These are phyloP conservation scores for Crenuchus spilurus DNA, from an alignment of 2,797 vertebrate species.

Conservation along the genomic window DNA sequence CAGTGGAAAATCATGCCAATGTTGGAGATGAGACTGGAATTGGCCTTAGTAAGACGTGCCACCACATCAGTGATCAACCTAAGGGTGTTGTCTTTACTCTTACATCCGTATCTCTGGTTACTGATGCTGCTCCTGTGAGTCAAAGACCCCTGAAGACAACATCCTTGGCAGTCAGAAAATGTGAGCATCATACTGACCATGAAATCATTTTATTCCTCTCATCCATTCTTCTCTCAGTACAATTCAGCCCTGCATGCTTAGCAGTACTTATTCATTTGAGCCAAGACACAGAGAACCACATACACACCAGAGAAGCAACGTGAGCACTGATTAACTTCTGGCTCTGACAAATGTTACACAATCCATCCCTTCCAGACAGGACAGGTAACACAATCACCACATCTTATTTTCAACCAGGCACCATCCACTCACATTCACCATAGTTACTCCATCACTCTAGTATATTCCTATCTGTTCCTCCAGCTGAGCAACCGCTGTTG, in stretches of 20 bases:
- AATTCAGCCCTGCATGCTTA: slow-evolving; percentile 52
- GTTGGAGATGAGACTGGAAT: too few species aligned
- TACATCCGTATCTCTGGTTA: too few species aligned
- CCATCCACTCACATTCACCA: slow-evolving; percentile 43
- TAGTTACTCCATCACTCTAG: too few species aligned
- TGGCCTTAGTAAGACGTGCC: too few species aligned
- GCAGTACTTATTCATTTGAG: slow-evolving; percentile 26
- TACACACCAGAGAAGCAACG: slow-evolving; percentile 54
- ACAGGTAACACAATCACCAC: slow-evolving; percentile 60
- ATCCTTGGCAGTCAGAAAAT: slow-evolving; percentile 13
- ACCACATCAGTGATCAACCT: not conserved
- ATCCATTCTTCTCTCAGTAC: not conserved
- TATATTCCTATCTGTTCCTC: not conserved
- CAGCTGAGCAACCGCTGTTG: slow-evolving; percentile 15
- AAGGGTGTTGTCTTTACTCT: slow-evolving; percentile 5
- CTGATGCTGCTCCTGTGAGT: slow-evolving; percentile 17
- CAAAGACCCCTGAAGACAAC: slow-evolving; percentile 19
- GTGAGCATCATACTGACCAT: too few species aligned
- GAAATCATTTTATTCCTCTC: not conserved
- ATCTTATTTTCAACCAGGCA: slow-evolving; percentile 59
- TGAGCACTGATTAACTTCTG: slow-evolving; percentile 61
- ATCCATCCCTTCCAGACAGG: slow-evolving; percentile 44
- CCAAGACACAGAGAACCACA: slow-evolving; percentile 17
- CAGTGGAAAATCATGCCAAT: too few species aligned
- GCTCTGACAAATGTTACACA: slow-evolving; percentile 67